Evolutionary conservation across 2,113 vertebrate species (phyloP).

Genomic region (Seriola quinqueradiata): DNA sequence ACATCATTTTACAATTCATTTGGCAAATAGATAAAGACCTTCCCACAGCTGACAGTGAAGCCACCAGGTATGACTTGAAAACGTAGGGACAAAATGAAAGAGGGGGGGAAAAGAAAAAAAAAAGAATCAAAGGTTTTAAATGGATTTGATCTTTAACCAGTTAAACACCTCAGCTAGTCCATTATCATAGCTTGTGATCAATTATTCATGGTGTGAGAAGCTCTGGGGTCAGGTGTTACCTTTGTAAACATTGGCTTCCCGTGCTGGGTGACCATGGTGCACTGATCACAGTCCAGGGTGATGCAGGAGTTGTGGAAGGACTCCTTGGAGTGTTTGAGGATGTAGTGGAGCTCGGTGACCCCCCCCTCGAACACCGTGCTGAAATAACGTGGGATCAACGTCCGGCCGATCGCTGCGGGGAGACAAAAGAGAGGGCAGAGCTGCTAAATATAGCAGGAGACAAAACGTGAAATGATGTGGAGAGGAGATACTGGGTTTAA

Average conservation of each 20-base stretch:
- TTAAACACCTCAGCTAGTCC: slow-evolving; percentile 50
- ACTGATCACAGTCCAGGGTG: slow-evolving; percentile 98
- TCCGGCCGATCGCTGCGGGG: slow-evolving; percentile 94
- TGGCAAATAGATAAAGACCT: background rate
- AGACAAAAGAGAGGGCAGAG: slow-evolving; percentile 41
- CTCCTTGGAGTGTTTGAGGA: slow-evolving; percentile 99
- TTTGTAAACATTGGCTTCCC: slow-evolving; percentile 99
- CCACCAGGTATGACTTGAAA: slow-evolving; percentile 13
- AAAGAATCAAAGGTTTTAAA: slow-evolving; percentile 50
- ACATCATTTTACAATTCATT: background rate
- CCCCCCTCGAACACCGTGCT: slow-evolving; percentile 99
- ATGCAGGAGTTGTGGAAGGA: slow-evolving; percentile 99
- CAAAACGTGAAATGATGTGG: background rate
- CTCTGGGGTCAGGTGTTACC: slow-evolving; percentile 83
- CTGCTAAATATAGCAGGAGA: slow-evolving; percentile 17
- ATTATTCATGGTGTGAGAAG: slow-evolving; percentile 66
- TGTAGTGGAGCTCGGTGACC: slow-evolving; percentile 98
- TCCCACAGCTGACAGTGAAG: background rate
- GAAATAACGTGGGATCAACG: slow-evolving; percentile 98
- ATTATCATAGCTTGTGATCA: slow-evolving; percentile 69
- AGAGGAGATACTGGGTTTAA: background rate
- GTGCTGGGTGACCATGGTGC: slow-evolving; percentile 98
- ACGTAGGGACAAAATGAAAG: slow-evolving; percentile 23
- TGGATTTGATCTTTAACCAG: slow-evolving; percentile 69
- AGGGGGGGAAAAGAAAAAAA: background rate